phyloP scores from a whole-genome alignment of 2,113 vertebrate genomes.

The cattle (Bos taurus) region ARS-UCD2.0 NC_037346.1:31329501-31330000 shows the following conservation, averaged over 20 bases:
- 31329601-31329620: not conserved
- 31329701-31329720: not conserved
- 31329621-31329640: not conserved
- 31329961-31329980: not conserved
- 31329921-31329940: not conserved
- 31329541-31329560: not conserved
- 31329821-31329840: not conserved
- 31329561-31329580: not conserved
- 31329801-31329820: rapidly evolving
- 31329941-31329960: not conserved
- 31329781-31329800: rapidly evolving
- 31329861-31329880: no score
- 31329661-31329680: not conserved
- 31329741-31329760: not conserved
- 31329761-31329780: not conserved
- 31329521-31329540: not conserved
- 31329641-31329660: not conserved
- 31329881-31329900: not conserved
- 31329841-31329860: not conserved
- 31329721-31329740: not conserved
- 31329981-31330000: not conserved
- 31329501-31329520: not conserved
- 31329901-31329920: not conserved
- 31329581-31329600: not conserved
- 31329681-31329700: not conserved